Evolutionary conservation across 2,888 invertebrate genomes (phyloP), one percentile per base, ranked within the genome.

Genomic region (Acheta domesticus): DNA sequence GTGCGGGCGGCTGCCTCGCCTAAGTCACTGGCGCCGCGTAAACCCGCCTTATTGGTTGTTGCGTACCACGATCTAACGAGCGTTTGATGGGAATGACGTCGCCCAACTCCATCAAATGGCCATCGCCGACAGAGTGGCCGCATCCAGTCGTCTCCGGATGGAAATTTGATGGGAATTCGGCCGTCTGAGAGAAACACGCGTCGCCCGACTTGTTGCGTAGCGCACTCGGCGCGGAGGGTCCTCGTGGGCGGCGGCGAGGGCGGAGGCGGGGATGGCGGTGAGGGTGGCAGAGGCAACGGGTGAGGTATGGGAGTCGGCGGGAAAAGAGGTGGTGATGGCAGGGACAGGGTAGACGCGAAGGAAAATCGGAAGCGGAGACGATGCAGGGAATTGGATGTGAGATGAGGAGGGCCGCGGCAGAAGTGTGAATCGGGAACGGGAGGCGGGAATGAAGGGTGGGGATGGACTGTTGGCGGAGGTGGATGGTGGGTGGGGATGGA

Each of bases 141-240:
- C n/a, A 62, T n/a, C 14, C 62, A n/a, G 16, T 62, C n/a, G 62
- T 62, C 62, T 14, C 62, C 62, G 62, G 62, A 62, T 62, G 62
- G 62, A 62, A 62, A 62, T 62, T 62, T 62, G 62, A 62, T 62
- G 62, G 62, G n/a, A 62, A 62, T 62, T 62, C n/a, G 62, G n/a
- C 62, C 62, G 62, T n/a, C 62, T n/a, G n/a, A 62, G 62, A 14
- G 12, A 19, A 36, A 36, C 36, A 62, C 62, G 4, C 62, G 16
- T 12, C n/a, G 62, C 62, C n/a, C 62, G 62, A 62, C 62, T 62
- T 62, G 62, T 62, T 62, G 62, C 62, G 62, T 62, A 19, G 62
- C 62, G 62, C n/a, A 5, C 14, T 62, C n/a, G 62, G 16, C 62
- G 62, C 62, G 62, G 8, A n/a, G 62, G 62, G 62, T 2, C 62